Evolutionary conservation across 2,113 vertebrate genomes (phyloP).

Genomic region (Cranoglanis bouderius): DNA sequence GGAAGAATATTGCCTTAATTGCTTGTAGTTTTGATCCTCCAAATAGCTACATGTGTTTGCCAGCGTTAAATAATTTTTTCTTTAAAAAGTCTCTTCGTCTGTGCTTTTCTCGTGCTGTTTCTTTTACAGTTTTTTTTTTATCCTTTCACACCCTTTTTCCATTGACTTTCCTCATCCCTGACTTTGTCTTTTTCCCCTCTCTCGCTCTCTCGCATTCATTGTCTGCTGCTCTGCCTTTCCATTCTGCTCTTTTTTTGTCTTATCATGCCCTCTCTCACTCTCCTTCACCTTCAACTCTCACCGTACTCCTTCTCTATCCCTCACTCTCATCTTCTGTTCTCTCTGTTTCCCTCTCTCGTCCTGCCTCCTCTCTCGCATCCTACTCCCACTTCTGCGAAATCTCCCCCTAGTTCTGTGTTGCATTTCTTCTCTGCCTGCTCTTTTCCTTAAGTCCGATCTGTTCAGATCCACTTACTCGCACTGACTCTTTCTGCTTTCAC

Average conservation of each 20-base stretch:
- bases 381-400: background rate
- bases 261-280: background rate
- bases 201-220: background rate
- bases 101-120: too few relatives aligned
- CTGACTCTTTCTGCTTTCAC: background rate
- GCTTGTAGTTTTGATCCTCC: background rate
- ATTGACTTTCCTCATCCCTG: background rate
- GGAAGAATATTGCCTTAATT: too few relatives aligned
- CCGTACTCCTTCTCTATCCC: background rate
- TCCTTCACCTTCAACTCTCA: background rate
- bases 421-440: background rate
- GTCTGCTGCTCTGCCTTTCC: slow-evolving; percentile 9
- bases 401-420: background rate
- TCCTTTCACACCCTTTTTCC: background rate
- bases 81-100: background rate
- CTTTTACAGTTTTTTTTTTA: background rate
- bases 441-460: background rate
- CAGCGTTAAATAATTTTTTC: background rate
- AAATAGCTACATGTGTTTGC: background rate
- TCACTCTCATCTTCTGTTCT: background rate
- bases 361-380: background rate
- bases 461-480: background rate
- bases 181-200: background rate
- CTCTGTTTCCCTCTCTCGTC: background rate
- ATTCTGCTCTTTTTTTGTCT: background rate